Base-by-base conservation (phyloP, 30 jellyfish, hydroid and myxozoan species). In the Hydractinia echinata region DNA sequence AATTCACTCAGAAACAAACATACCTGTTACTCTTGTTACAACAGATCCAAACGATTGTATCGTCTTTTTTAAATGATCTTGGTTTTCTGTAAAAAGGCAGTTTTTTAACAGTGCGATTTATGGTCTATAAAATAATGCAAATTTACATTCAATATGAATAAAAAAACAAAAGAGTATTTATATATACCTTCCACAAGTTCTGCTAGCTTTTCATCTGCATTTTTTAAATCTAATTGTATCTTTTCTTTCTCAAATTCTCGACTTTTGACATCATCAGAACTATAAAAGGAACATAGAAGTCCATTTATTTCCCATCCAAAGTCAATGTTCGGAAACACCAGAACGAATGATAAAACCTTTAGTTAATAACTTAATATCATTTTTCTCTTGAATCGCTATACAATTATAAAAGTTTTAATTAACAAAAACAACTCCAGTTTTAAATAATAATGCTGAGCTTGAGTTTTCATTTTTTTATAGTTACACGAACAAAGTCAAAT, bases 21-120 rank as follows among this genome's bases (percentile, higher is more conserved):
- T 61, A 88, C 96, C 96, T 83, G 81, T 87, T 5, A 93, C 84
- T 82, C 99, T 87, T 66, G 99, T 77, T 55, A 95, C 86, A 5
- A 93, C 96, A 67, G 92, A 84, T 11, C 96, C 99, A 87, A 93
- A 93, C 11, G 96, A 79, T 51, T 93, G 99, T 76, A 93, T 85
- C 15, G 99, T 93, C 81, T 82, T 84, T 78, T 93, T 93, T 70
- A 93, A 84, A 58, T 88, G 95, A 56, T 93, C 99, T 84, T 84
- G 96, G 67, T 93, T 93, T 61, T 79, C 96, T 88, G 68, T 11
- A 77, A 88, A 67, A 49, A 55, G 44, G 44, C 44, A 30, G 44
- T 30, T 58, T 13, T 11, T 58, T 16, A 13, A 58, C 18, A 16
- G 69, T 58, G 69, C 18, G 1, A 58, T 11, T 58, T 13, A 58